Conservation (phyloP, 2,888 invertebrate genomes). For the Dicyrtoma fusca region DNA sequence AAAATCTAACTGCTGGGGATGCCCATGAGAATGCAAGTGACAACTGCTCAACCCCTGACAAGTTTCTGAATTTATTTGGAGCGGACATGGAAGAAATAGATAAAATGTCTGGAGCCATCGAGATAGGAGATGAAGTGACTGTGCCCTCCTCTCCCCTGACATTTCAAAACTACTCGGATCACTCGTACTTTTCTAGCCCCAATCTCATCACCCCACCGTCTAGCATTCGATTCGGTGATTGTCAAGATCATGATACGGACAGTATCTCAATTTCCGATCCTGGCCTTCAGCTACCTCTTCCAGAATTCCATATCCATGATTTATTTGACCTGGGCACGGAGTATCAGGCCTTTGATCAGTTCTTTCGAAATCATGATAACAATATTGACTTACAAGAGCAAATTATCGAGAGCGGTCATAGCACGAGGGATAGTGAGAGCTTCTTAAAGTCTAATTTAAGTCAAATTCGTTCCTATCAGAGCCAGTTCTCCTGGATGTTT, state of each 20-base stretch:
- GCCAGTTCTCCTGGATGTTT: not conserved
- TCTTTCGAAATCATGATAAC: constrained; percentile 1
- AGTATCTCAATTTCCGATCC: constrained; percentile 5
- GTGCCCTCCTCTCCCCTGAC: constrained; percentile 7
- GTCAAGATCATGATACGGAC: not conserved
- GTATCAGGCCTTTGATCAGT: constrained; percentile 10
- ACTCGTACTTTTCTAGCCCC: constrained; percentile 27
- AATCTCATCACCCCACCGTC: not conserved
- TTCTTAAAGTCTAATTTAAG: no score
- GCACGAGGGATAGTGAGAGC: not conserved
- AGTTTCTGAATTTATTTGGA: constrained; percentile 1
- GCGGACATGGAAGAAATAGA: no score
- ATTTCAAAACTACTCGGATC: constrained; percentile 18
- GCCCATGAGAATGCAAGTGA: not conserved
- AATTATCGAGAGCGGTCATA: constrained; percentile 21
- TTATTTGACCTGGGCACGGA: constrained; percentile 17
- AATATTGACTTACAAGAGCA: constrained; percentile 26
- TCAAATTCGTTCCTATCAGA: not conserved
- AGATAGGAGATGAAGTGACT: constrained; percentile 28
- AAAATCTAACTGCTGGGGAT: no score
- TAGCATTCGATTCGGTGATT: not conserved
- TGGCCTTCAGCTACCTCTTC: not conserved
- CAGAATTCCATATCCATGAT: constrained; percentile 30
- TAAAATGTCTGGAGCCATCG: not conserved
- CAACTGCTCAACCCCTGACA: not conserved